A percentile compares a stretch with the other conserved stretches of the same genome.
phyloP scores from a whole-genome alignment of 1,140 invertebrate species.

The Wasmannia auropunctata region DNA sequence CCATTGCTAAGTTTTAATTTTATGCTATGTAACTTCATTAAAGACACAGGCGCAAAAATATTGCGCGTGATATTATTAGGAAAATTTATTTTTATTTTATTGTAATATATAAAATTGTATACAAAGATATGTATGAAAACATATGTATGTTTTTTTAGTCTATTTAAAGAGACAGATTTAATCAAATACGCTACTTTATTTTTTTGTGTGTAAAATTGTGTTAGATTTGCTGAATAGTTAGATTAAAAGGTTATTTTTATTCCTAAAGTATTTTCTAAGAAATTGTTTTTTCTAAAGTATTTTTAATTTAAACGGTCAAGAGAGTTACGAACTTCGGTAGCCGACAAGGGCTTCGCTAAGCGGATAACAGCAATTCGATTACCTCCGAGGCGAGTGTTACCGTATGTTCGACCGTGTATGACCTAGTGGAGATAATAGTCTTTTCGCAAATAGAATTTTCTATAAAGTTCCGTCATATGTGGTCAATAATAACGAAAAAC shows the following conservation, averaged over 20 bases:
- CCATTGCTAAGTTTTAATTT: constrained; percentile 47
- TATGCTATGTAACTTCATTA: constrained; percentile 35
- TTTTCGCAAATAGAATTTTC: constrained; percentile 69
- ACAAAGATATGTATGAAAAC: not conserved
- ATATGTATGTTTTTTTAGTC: not conserved
- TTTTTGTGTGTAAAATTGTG: not conserved
- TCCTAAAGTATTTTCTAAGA: not conserved
- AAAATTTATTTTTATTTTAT: not conserved
- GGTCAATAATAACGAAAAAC: not conserved
- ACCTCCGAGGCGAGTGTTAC: constrained; percentile 61
- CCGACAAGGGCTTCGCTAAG: constrained; percentile 80
- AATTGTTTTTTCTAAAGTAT: too few relatives aligned
- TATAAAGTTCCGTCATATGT: not conserved
- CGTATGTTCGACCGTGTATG: not conserved
- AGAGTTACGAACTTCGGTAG: constrained; percentile 37
- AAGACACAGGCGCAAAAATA: not conserved
- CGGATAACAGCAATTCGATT: constrained; percentile 83
- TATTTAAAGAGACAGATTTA: not conserved
- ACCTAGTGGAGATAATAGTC: constrained; percentile 65
- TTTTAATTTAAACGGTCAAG: constrained; percentile 26
- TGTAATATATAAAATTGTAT: not conserved
- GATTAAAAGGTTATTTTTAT: not conserved
- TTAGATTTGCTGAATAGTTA: not conserved
- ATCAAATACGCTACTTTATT: not conserved
- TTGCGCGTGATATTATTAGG: not conserved